phyloP scores from a whole-genome alignment of 2,888 invertebrate species.

The Cryptocephalus moraei region DNA sequence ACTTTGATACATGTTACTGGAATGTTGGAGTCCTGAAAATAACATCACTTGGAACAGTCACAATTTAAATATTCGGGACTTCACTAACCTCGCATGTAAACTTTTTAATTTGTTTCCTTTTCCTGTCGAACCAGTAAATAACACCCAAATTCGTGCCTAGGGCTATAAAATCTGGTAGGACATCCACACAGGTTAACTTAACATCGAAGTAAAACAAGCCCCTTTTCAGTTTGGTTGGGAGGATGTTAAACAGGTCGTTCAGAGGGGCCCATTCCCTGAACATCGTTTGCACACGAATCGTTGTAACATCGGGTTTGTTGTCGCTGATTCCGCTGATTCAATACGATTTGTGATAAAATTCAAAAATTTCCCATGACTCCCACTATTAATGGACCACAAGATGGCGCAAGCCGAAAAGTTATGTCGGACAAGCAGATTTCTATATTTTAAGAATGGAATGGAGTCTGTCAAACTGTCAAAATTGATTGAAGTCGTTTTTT shows the following conservation, averaged over 20 bases:
- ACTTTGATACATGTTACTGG: constrained; percentile 69
- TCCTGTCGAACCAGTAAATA: constrained; percentile 79
- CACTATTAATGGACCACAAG: no score
- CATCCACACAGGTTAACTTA: constrained; percentile 71
- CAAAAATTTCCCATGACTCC: no score
- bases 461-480: no score
- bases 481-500: no score
- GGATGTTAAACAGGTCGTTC: constrained; percentile 60
- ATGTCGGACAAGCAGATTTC: no score
- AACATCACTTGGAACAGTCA: neutral
- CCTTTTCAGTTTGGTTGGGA: constrained; percentile 63
- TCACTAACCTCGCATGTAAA: constrained; percentile 67
- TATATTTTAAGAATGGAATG: no score
- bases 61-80: neutral
- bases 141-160: constrained; percentile 79
- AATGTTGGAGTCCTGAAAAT: constrained; percentile 45
- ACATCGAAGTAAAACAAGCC: constrained; percentile 69
- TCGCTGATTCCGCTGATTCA: no score
- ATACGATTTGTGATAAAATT: no score
- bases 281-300: constrained; percentile 1
- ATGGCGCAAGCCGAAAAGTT: no score
- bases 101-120: constrained; percentile 64
- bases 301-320: no score
- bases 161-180: constrained; percentile 70
- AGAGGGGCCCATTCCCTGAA: constrained; percentile 75